These are phyloP conservation scores for Platerodrilus igneus DNA, from an alignment of 2,888 invertebrate species.

Conservation along the genomic window DNA sequence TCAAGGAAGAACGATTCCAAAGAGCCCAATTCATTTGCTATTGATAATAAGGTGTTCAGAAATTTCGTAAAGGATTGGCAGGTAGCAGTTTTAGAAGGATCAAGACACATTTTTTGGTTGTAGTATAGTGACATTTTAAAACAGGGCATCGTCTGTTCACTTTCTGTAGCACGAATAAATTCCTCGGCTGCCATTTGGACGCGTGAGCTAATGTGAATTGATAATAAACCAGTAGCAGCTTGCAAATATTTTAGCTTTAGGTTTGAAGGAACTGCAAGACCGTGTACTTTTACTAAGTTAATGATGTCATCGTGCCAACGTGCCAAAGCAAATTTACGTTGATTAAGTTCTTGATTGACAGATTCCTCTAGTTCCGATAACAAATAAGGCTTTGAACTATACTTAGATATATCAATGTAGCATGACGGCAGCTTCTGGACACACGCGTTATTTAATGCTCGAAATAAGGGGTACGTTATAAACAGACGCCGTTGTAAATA, in stretches of 20 bases:
- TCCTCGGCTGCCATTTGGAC: slow-evolving; percentile 64
- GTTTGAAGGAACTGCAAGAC: neutral
- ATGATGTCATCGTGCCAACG: slow-evolving; percentile 32
- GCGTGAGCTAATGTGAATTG: slow-evolving; percentile 60
- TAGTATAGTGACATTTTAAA: slow-evolving; percentile 57
- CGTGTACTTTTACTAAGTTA: slow-evolving; percentile 14
- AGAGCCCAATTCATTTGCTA: slow-evolving; percentile 26
- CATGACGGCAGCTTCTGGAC: slow-evolving; percentile 51
- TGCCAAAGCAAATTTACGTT: slow-evolving; percentile 29
- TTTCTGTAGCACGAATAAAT: slow-evolving; percentile 54
- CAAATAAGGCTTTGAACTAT: slow-evolving; percentile 29
- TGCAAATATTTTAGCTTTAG: slow-evolving; percentile 10
- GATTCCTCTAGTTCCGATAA: slow-evolving; percentile 31
- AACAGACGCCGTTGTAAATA: slow-evolving; percentile 56
- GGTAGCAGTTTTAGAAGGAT: slow-evolving; percentile 58
- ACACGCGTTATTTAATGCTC: slow-evolving; percentile 55
- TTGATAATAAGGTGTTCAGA: slow-evolving; percentile 41
- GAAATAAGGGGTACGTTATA: slow-evolving; percentile 60
- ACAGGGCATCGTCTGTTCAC: slow-evolving; percentile 56
- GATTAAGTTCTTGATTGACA: slow-evolving; percentile 31
- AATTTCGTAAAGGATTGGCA: slow-evolving; percentile 55
- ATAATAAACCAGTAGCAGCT: slow-evolving; percentile 47
- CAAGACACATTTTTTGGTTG: slow-evolving; percentile 53
- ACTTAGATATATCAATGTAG: slow-evolving; percentile 51
- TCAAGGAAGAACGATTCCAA: slow-evolving; percentile 33